Base-by-base conservation (phyloP, 2,888 invertebrate species). In the Noctua pronuba region DNA sequence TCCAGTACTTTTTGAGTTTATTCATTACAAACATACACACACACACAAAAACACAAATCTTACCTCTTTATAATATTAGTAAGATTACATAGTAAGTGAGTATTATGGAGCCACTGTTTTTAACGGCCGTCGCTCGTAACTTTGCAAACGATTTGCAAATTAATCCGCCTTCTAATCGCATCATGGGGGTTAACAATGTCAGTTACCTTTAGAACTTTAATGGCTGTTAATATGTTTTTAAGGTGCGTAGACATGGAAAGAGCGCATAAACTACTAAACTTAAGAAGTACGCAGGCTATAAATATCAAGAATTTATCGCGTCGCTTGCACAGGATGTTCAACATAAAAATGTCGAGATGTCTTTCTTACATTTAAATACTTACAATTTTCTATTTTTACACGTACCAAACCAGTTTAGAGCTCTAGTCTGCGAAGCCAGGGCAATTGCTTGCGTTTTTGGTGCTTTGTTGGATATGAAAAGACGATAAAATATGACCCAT, bases 281-380 rank as follows among this genome's bases (percentile, higher is more conserved):
- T 21, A 62, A 44, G 35, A 38, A 1, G 13, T 31, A 1, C 21
- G n/a, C 64, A 3, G 10, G 24, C 18, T 4, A 80, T 62, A 76
- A 82, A 35, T 76, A 55, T 82, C 1, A 24, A 49, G 10, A 58
- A 76, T 44, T 49, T 66, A 76, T 82, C 28, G 79, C 62, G 31
- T 68, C 38, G 75, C 84, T 75, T 66, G 35, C 35, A 62, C 60
- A 67, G 80, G 84, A 73, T 13, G 28, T 28, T n/a, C 21, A 18
- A 8, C 41, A n/a, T 79, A 71, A 70, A 70, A 73, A 24, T 44
- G 28, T 21, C 64, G 58, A 73, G 84, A 86, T 84, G 73, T 75
- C 86, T 84, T 79, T 84, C 80, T 86, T 84, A 79, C 80, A 79
- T 86, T 84, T 79, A 70, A 73, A 83, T 79, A 69, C 44, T 65